phyloP scores from a whole-genome alignment of 1,140 invertebrate species.

The Galendromus occidentalis region DNA sequence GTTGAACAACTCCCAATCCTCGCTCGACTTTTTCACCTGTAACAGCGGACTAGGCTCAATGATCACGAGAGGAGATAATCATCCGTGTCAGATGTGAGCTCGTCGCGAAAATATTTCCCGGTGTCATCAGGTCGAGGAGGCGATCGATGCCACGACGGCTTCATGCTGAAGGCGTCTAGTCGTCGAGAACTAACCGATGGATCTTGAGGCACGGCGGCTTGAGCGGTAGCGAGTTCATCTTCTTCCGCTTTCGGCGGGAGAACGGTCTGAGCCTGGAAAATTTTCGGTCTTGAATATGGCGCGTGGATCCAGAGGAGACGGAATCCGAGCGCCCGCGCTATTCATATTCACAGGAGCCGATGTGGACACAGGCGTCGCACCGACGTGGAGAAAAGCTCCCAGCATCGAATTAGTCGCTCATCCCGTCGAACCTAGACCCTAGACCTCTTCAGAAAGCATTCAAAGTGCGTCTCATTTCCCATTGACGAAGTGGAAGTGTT shows the following conservation, averaged over 20 bases:
- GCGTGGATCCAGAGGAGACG: neutral
- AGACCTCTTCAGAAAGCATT: neutral
- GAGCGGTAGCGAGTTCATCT: neutral
- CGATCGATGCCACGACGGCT: neutral
- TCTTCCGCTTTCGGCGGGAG: neutral
- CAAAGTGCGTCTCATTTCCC: neutral
- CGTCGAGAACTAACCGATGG: neutral
- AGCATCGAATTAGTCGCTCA: neutral
- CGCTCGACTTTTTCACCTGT: conserved; percentile 4
- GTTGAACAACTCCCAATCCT: conserved; percentile 5
- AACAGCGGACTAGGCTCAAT: neutral
- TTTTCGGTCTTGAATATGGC: neutral
- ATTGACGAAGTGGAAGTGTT: neutral
- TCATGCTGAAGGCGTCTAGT: neutral
- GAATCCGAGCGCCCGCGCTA: too few relatives aligned
- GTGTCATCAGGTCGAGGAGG: neutral
- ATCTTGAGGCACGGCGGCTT: neutral
- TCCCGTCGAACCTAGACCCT: neutral
- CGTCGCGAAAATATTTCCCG: neutral
- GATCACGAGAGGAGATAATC: neutral
- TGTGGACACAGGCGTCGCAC: too few relatives aligned
- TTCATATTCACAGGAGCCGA: too few relatives aligned
- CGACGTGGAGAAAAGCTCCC: neutral
- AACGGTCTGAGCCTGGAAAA: neutral
- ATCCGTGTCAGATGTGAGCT: neutral